Base-by-base conservation (phyloP, 2,888 invertebrate species). In the Drosophila fulvimacula region DNA sequence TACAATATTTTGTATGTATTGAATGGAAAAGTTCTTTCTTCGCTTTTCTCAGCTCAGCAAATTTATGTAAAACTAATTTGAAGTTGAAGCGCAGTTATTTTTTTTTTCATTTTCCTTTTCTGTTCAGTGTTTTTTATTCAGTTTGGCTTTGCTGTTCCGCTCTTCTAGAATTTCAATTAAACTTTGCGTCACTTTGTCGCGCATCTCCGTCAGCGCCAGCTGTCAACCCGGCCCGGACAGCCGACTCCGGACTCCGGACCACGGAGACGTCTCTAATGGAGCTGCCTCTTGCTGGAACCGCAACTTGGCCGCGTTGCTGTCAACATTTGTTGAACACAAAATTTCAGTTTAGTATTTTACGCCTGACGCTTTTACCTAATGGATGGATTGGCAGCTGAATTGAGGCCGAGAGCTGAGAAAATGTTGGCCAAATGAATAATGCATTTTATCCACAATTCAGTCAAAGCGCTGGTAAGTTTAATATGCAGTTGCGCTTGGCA, bases 281-380 rank as follows among this genome's bases (percentile, higher is more conserved):
- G 82, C 63, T 63, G 76, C 61, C 66, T 63, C 64, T 57, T 77
- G 55, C 62, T 39, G 66, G 36, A 49, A 30, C 49, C 76, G 57
- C 59, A 64, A 72, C 66, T 73, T 84, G 73, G 68, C 49, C 69
- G 75, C 69, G 71, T 68, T 69, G 65, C 87, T 86, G 84, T 88
- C 89, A 84, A 88, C 84, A 84, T 84, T 85, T 77, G 89, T 85
- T 77, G 66, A 83, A 85, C 87, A 85, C 80, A 71, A 74, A 82
- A 85, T 87, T 88, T 88, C 72, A 83, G 87, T 81, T 88, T 81
- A 83, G 84, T 79, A 84, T 84, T 84, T 82, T 88, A 78, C 76
- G 88, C 78, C 72, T 73, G 85, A 82, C 75, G 88, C 85, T 61
- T 63, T 67, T 70, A 82, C 76, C 82, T 81, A 87, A 87, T 81